phyloP scores from a whole-genome alignment of 2,113 vertebrate species.

The Cavia porcellus region DNA sequence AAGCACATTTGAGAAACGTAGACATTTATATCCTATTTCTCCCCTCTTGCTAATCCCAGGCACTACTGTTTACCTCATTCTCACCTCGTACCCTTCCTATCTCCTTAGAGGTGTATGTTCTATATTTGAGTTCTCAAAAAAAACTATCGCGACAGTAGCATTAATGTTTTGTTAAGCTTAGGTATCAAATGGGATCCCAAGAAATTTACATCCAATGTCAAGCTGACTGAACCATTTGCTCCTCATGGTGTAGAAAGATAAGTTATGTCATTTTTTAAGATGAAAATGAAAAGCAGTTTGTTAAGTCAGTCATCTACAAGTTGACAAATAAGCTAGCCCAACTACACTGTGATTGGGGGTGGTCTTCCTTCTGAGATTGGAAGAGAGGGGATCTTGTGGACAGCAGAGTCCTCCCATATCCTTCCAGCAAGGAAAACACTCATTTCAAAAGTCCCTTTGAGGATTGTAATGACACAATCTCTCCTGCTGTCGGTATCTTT shows the following conservation, averaged over 20 bases:
- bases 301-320: neutral
- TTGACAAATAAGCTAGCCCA: neutral
- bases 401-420: neutral
- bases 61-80: neutral
- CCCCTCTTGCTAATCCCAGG: neutral
- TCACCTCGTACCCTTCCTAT: neutral
- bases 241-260: neutral
- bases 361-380: neutral
- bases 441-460: neutral
- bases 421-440: conserved; percentile 18
- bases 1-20: neutral
- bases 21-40: neutral
- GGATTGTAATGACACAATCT: neutral
- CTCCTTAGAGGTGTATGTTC: neutral
- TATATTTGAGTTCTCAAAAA: neutral
- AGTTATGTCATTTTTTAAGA: neutral
- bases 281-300: neutral
- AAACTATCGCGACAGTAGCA: too few relatives aligned
- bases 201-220: neutral
- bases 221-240: neutral
- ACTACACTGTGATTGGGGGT: accelerated
- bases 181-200: neutral
- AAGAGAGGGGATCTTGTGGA: neutral
- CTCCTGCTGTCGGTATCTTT: neutral
- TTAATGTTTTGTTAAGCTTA: neutral